Evolutionary conservation across 1,140 invertebrate species (phyloP), one percentile per base, ranked within the genome.

Genomic region (Melipona quadrifasciata): DNA sequence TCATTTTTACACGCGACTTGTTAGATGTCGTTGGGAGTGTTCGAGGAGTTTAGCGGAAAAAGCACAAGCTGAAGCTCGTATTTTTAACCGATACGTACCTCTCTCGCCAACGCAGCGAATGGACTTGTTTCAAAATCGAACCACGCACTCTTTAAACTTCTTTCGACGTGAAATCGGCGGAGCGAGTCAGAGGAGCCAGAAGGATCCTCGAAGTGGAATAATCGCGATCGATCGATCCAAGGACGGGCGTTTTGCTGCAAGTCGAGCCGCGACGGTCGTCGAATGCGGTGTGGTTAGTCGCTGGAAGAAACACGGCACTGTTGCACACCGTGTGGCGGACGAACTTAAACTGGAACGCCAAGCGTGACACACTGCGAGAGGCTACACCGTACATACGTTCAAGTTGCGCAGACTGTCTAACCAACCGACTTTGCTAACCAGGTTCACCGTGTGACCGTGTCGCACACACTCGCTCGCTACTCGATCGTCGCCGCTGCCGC

Each of bases 321-420:
- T 53, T 53, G n/a, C 81, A 64, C 85, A 85, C 87, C 84, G 90
- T 87, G 89, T 85, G 88, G 90, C 89, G 89, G 87, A 84, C 88
- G 76, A 89, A 91, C 87, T 91, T 90, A 87, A 90, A 94, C 93
- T 93, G 90, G 90, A 93, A 94, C 93, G 89, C 90, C 89, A 90
- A 91, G 90, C 91, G 90, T 86, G 85, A 83, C 70, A 80, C 70
- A 75, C 74, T 57, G 21, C 11, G 71, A 24, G 71, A 17, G 79
- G 11, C 84, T 70, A 81, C 65, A 34, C 55, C 34, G 68, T 80
- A 80, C 77, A 39, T 71, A 80, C 77, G 53, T 71, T 47, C 64
- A 73, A 89, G 75, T 78, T 76, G 87, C 87, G 88, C 88, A 89
- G 84, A 84, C 87, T 76, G 68, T 82, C 47, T 86, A 47, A 47